These are phyloP conservation scores for Rhineura floridana DNA, from an alignment of 2,113 vertebrate species.

Conservation along the genomic window DNA sequence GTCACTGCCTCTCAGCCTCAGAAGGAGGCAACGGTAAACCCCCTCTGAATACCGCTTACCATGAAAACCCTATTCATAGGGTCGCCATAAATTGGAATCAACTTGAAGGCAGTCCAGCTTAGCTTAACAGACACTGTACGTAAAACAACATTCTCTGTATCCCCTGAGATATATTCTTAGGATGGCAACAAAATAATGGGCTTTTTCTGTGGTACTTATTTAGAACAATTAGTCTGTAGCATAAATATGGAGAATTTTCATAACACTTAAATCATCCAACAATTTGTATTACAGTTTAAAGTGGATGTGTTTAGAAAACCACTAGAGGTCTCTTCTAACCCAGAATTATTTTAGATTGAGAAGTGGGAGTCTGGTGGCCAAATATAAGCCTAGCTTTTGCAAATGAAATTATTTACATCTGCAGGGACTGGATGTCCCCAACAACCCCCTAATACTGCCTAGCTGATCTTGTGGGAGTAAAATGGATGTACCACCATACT, in stretches of 20 bases:
- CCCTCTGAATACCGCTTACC: too few relatives aligned
- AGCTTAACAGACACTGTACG: too few relatives aligned
- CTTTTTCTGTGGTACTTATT: background rate
- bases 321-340: conserved; percentile 19
- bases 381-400: background rate
- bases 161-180: too few relatives aligned
- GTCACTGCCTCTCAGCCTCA: too few relatives aligned
- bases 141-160: too few relatives aligned
- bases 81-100: too few relatives aligned
- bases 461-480: background rate
- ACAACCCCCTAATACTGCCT: background rate
- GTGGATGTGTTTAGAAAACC: background rate
- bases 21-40: too few relatives aligned
- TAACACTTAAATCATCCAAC: background rate
- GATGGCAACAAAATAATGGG: too few relatives aligned
- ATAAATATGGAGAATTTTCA: background rate
- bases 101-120: too few relatives aligned
- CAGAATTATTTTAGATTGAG: background rate
- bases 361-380: background rate
- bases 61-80: too few relatives aligned
- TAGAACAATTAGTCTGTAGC: background rate
- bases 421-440: background rate
- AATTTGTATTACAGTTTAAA: accelerated
- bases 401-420: background rate
- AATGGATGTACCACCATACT: background rate